Conservation (phyloP, 2,797 vertebrate species). For the Xyrichtys novacula region DNA sequence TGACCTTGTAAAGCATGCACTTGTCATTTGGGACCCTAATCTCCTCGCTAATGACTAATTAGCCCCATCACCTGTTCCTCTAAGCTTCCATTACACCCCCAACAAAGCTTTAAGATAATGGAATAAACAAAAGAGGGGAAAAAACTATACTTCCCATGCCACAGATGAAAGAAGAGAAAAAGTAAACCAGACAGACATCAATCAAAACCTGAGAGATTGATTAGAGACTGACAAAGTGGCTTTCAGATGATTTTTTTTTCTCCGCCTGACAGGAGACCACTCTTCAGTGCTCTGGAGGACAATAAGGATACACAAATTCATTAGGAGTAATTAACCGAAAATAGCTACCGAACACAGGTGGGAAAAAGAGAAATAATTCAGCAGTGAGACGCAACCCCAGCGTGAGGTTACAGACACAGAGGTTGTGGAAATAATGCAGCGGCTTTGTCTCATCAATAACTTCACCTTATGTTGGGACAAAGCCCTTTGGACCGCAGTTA, state of each 20-base stretch:
- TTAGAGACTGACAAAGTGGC: slow-evolving; percentile 60
- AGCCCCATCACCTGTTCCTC: slow-evolving; percentile 86
- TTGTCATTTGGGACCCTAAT: slow-evolving; percentile 87
- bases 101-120: slow-evolving; percentile 83
- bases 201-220: slow-evolving; percentile 75
- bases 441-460: slow-evolving; percentile 50
- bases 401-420: slow-evolving; percentile 30
- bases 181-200: slow-evolving; percentile 71
- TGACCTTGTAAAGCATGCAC: slow-evolving; percentile 88
- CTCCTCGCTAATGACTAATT: slow-evolving; percentile 88
- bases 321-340: slow-evolving; percentile 80
- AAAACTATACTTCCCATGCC: slow-evolving; percentile 55
- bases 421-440: slow-evolving; percentile 45
- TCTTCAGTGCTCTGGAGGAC: slow-evolving; percentile 77
- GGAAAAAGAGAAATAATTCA: slow-evolving; percentile 50
- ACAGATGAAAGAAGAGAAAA: slow-evolving; percentile 37
- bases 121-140: slow-evolving; percentile 77
- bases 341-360: slow-evolving; percentile 63
- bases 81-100: slow-evolving; percentile 83
- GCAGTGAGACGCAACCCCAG: slow-evolving; percentile 25
- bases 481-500: slow-evolving; percentile 43
- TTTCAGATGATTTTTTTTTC: slow-evolving; percentile 21
- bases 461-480: slow-evolving; percentile 40
- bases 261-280: slow-evolving; percentile 59
- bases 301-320: slow-evolving; percentile 82